A percentile compares a stretch with the other conserved stretches of the same genome.
These are phyloP conservation scores for Spermophilus dauricus DNA, from an alignment of 2,113 vertebrate species.

Conservation along the genomic window DNA sequence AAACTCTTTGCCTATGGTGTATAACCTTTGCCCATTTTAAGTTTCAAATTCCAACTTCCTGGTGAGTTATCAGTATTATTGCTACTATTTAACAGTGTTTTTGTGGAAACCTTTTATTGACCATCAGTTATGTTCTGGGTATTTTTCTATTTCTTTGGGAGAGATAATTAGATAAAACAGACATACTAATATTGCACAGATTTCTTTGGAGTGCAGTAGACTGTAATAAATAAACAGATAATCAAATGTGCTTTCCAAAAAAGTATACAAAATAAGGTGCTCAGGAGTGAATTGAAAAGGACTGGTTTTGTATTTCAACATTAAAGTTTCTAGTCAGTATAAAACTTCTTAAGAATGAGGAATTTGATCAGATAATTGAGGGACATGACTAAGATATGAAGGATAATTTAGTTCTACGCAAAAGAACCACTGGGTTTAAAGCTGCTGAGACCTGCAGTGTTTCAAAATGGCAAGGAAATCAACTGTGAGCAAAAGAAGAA, in stretches of 20 bases:
- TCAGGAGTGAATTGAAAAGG: too few relatives aligned
- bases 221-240: not conserved
- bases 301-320: not conserved
- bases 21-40: not conserved
- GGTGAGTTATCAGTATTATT: not conserved
- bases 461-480: not conserved
- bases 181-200: not conserved
- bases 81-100: not conserved
- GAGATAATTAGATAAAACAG: not conserved
- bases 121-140: not conserved
- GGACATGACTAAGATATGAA: not conserved
- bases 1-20: not conserved
- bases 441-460: not conserved
- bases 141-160: not conserved
- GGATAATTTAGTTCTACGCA: not conserved
- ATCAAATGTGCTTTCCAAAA: not conserved
- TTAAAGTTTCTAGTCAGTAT: not conserved
- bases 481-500: not conserved
- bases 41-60: not conserved
- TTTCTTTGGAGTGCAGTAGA: not conserved
- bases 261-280: not conserved
- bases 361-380: not conserved
- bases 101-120: not conserved
- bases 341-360: not conserved
- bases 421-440: not conserved